Percentiles rank a stretch among this genome's conserved stretches.
These are phyloP conservation scores for Trichomalopsis sarcophagae DNA, from an alignment of 1,140 invertebrate genomes.

Conservation along the genomic window DNA sequence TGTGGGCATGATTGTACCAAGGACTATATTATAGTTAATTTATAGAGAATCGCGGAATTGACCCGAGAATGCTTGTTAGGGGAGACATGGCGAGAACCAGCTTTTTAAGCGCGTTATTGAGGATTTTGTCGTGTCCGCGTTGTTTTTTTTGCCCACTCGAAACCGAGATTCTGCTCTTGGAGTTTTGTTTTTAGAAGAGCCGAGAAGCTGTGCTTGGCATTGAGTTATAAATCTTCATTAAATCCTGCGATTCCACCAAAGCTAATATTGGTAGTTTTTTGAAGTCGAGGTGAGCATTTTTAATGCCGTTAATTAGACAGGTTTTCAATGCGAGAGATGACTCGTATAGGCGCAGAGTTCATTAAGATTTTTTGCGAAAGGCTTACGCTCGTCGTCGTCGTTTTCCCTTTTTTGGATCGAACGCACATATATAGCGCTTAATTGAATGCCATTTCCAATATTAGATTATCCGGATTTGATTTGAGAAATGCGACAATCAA, in stretches of 20 bases:
- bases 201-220: background rate
- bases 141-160: background rate
- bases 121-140: background rate
- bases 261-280: conserved; percentile 12
- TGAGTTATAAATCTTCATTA: conserved; percentile 43
- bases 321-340: background rate
- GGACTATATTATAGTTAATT: too few relatives aligned
- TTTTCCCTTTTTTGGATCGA: background rate
- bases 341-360: background rate
- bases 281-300: background rate
- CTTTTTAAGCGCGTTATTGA: background rate
- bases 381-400: background rate
- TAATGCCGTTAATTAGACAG: conserved; percentile 19
- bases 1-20: too few relatives aligned
- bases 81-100: too few relatives aligned
- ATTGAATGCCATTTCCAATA: background rate
- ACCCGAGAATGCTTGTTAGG: too few relatives aligned
- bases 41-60: too few relatives aligned
- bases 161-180: background rate
- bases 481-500: background rate
- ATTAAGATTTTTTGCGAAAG: conserved; percentile 8
- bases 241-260: background rate
- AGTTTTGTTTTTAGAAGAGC: too few relatives aligned
- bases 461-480: background rate
- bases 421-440: too few relatives aligned